Base-by-base conservation (phyloP, 30 jellyfish, hydroid and myxozoan species). In the Aurelia coerulea region DNA sequence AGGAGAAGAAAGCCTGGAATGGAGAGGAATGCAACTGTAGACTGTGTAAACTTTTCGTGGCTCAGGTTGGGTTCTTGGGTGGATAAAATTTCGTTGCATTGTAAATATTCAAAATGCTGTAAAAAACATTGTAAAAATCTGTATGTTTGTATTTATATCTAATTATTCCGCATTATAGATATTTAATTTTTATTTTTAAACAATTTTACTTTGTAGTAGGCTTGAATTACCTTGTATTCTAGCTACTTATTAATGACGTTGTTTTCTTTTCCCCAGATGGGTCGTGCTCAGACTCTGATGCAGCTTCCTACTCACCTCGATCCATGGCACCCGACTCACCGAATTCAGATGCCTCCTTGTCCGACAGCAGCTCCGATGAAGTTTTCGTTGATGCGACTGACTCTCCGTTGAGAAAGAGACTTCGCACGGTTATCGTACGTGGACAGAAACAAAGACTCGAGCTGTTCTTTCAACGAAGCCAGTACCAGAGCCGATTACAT, bases 311-410 rank as follows among this genome's bases (percentile, higher is more conserved):
- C 34, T 35, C 58, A 2, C 76, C 81, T 19, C 86, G 83, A 10
- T 60, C 71, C 3, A 23, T 58, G 11, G 17, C 88, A 5, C 59
- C 88, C 79, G 93, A 84, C 29, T 62, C 56, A 17, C 70, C 87
- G 31, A 73, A 84, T 81, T 62, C 73, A 9, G 93, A 84, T 8
- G 62, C 87, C 5, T 18, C 85, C 18, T 4, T 77, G 34, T 84
- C 93, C 52, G 93, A 84, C 56, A 60, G 84, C 68, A 71, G 69
- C 60, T 63, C 78, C 32, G 93, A 84, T 51, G 93, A 62, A 54
- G 83, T 84, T 2, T 62, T 74, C 32, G 67, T 62, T 7, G 88
- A 84, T 29, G 6, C 88, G 42, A 50, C 42, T 16, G 89, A 79
- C 2, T 10, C 50, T 31, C 76, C 53, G 29, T 1, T 46, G 0